Evolutionary conservation across 1,140 invertebrate species (phyloP).

Genomic region (Medauroidea extradentata): DNA sequence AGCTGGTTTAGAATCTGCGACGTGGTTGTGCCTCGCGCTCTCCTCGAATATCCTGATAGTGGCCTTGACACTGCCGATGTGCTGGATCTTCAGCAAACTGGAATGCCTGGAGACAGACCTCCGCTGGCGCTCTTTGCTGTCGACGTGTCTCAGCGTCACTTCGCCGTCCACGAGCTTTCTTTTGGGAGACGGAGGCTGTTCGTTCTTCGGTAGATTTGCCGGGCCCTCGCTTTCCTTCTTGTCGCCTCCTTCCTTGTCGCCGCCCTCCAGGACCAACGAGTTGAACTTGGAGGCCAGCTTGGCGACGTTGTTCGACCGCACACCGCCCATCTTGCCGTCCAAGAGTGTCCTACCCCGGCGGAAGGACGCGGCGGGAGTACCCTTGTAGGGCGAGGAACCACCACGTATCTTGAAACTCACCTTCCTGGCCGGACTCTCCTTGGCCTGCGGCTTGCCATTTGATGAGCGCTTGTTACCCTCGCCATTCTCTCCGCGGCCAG

Average conservation of each 20-base stretch:
- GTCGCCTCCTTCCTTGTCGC: not conserved
- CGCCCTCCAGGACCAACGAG: constrained; percentile 17
- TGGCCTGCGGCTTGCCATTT: no score
- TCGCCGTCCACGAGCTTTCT: not conserved
- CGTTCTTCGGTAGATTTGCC: not conserved
- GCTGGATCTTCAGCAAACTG: not conserved
- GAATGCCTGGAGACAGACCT: not conserved
- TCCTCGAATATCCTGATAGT: constrained; percentile 19
- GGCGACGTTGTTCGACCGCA: constrained; percentile 18
- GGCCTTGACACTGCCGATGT: constrained; percentile 13
- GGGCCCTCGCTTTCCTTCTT: not conserved
- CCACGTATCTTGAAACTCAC: not conserved
- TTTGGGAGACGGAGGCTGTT: not conserved
- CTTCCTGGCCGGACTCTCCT: not conserved
- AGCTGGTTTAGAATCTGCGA: not conserved
- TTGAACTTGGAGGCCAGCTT: constrained; percentile 24
- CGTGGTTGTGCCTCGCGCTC: not conserved
- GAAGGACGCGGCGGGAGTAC: not conserved
- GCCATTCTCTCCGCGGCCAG: no score
- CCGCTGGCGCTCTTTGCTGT: not conserved
- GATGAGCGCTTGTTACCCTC: no score
- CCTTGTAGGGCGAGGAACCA: not conserved
- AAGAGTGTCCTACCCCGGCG: not conserved
- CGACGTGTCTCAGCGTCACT: not conserved
- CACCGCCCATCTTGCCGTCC: not conserved